Evolutionary conservation across 2,113 vertebrate genomes (phyloP), one percentile per base, ranked within the genome.

Genomic region (Rhinopomastus cyanomelas): DNA sequence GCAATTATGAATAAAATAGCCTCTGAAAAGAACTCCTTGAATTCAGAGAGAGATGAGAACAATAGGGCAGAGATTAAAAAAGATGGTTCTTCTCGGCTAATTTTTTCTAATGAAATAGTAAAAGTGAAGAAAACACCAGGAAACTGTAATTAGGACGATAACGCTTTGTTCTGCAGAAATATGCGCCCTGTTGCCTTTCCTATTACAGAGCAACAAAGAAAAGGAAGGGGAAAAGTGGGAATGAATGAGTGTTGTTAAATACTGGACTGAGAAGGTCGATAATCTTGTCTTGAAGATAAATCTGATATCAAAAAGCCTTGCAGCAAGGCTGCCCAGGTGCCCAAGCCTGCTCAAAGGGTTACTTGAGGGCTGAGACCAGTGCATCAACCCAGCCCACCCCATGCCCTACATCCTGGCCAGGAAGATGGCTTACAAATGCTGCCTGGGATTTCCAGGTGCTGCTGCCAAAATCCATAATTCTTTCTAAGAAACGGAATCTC

Each of bases 51-150:
- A 95, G 95, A 93, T 34, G 81, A 95, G 87, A 97, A 96, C 96
- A 97, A 97, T 96, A 91, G 90, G 34, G 66, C 85, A 93, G 85
- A 91, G 88, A 97, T 95, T 97, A 56, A 87, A 96, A 97, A 96
- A 97, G 74, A 95, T 88, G 85, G 5, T 91, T 97, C 88, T 88
- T 96, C 92, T 95, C 68, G 36, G 86, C 72, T 97, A 96, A 97
- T 97, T 96, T 92, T 95, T 97, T 97, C 97, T 96, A 96, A 95
- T 95, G 97, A 97, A 97, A 95, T 66, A 85, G 91, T 92, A 55
- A 95, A 96, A 96, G 95, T 95, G 93, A 91, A 89, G 95, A 95
- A 97, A 97, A 95, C 89, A 94, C 91, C 72, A 92, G 90, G 93
- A 92, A 95, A 95, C 93, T 95, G 42, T 95, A 94, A 97, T 96